Percentiles rank a stretch among this genome's conserved stretches.
Conservation (phyloP, 23 tunicate species). For the Ascidia mentula region DNA sequence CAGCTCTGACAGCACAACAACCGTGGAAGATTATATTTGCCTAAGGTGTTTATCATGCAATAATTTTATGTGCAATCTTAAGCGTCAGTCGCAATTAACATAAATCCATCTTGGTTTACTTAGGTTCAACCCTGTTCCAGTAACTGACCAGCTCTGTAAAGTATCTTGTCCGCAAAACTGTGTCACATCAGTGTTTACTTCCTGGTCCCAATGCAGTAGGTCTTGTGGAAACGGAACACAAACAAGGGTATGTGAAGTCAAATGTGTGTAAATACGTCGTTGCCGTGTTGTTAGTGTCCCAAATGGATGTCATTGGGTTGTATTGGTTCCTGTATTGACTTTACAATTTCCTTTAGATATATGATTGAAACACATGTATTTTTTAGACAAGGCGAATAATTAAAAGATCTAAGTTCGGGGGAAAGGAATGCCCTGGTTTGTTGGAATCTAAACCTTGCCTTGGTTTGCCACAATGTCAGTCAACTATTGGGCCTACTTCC, state of each 20-base stretch:
- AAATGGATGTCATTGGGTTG: neutral
- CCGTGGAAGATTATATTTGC: neutral
- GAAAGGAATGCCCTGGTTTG: slow-evolving; percentile 32
- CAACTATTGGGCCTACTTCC: neutral
- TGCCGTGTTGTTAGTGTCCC: neutral
- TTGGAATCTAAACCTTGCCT: slow-evolving; percentile 30
- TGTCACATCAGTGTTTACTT: slow-evolving; percentile 60
- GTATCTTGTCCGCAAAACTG: slow-evolving; percentile 77
- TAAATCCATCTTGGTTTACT: neutral
- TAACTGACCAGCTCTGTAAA: slow-evolving; percentile 17
- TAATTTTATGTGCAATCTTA: neutral
- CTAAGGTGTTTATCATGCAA: neutral
- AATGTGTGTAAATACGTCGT: no score
- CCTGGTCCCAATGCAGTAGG: slow-evolving; percentile 44
- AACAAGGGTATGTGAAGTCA: slow-evolving; percentile 57
- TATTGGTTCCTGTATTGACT: neutral
- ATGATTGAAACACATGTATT: neutral
- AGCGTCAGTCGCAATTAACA: no score
- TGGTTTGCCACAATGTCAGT: neutral
- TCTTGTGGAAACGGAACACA: slow-evolving; percentile 82
- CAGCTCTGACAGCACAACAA: neutral
- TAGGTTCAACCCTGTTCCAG: slow-evolving; percentile 33
- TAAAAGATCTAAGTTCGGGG: slow-evolving; percentile 32
- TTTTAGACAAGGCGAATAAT: slow-evolving; percentile 39
- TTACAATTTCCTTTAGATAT: no score